Conservation (phyloP, 2,888 invertebrate species). For the Bugulina stolonifera region DNA sequence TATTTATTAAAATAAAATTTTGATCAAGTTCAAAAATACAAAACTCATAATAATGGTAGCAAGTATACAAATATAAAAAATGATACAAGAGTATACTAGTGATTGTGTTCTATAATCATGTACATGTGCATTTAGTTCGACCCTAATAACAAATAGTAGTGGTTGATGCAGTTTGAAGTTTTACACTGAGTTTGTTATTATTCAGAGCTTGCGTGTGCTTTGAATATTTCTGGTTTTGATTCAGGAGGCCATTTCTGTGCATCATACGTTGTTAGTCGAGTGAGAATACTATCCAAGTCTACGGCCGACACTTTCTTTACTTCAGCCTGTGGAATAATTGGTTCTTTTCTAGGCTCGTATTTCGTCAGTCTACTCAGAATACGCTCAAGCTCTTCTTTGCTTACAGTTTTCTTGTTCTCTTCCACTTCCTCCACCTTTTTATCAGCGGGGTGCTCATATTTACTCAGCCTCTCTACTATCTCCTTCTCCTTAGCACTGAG, state of each 20-base stretch:
- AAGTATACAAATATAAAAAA: too few relatives aligned
- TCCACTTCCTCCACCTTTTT: background rate
- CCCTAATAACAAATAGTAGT: too few relatives aligned
- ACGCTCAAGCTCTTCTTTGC: background rate
- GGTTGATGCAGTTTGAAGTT: too few relatives aligned
- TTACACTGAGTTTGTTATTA: too few relatives aligned
- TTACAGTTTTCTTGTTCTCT: constrained; percentile 9
- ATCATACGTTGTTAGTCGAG: constrained; percentile 13
- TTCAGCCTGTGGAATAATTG: background rate
- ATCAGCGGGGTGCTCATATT: constrained; percentile 21
- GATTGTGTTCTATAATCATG: too few relatives aligned
- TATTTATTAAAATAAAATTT: too few relatives aligned
- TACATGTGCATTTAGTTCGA: too few relatives aligned
- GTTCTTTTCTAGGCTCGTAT: background rate
- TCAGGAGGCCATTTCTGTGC: constrained; percentile 21
- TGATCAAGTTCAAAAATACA: too few relatives aligned
- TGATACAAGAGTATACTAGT: too few relatives aligned
- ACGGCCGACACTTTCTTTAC: background rate
- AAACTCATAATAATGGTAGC: too few relatives aligned
- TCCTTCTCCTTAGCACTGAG: constrained; percentile 16
- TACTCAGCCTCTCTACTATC: constrained; percentile 14
- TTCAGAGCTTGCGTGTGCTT: background rate
- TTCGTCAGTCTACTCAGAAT: background rate
- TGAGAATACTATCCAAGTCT: background rate
- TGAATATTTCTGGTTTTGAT: constrained; percentile 16